Base-by-base conservation (phyloP, 2,113 vertebrate genomes). In the Morphnarchus princeps region DNA sequence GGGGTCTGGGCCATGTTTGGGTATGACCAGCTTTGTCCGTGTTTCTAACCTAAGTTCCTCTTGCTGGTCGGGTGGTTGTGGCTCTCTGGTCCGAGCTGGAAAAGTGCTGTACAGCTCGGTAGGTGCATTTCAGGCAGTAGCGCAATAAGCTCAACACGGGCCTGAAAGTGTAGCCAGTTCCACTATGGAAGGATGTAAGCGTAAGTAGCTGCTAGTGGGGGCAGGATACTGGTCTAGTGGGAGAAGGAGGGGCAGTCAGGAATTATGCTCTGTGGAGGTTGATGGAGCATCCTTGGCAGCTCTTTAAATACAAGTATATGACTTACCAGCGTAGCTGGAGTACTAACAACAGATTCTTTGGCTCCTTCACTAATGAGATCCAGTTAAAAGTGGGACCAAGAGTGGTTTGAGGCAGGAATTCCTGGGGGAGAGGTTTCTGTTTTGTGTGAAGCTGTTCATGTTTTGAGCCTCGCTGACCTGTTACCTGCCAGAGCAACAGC, bases 31-130 rank as follows among this genome's bases (percentile, higher is more conserved):
- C 63, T 61, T 59, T 11, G 26, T 45, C n/a, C 0, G 0, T 36
- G 34, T 42, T 90, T 73, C 76, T 61, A 36, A 36, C 25, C 18
- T 2, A 9, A 50, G 38, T 62, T 82, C 10, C 26, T 45, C 50
- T 63, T 71, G 52, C 19, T 69, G 66, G 16, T 13, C 0, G 0
- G 20, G n/a, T 67, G 49, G 7, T 31, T 73, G 3, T 11, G 36
- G 21, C 28, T 67, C 22, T 67, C 14, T 32, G 24, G 20, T 13
- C 16, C 1, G 10, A 52, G 34, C 34, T 86, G 71, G 47, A n/a
- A 16, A 7, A 83, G 21, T 7, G 3, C 47, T 38, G 26, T 28
- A 17, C 10, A 10, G 61, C 29, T 88, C 0, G 0, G 16, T 11
- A 40, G 54, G 29, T 81, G 59, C 10, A 9, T 20, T 77, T 88